Percentiles rank a stretch among this genome's conserved stretches.
Evolutionary conservation across 2,113 vertebrate species (phyloP).

Genomic region (Thunnus thynnus): DNA sequence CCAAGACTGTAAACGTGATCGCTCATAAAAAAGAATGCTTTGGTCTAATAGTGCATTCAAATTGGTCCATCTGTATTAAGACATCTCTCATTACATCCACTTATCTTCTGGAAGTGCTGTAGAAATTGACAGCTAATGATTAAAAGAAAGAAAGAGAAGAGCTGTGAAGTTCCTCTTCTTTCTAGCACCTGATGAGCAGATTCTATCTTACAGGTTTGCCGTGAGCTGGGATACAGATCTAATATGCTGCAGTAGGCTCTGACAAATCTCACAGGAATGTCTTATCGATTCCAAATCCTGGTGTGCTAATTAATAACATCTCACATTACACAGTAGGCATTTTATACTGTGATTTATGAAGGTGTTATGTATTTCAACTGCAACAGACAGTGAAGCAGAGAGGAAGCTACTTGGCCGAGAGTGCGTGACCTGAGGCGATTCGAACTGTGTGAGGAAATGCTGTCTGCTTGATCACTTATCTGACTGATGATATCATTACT

Average conservation of each 20-base stretch:
- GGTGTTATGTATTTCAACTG: constrained; percentile 44
- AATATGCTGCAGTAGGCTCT: constrained; percentile 63
- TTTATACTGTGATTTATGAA: constrained; percentile 61
- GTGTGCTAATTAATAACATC: constrained; percentile 68
- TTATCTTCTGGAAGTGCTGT: background rate
- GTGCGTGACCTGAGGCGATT: constrained; percentile 46
- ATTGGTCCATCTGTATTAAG: background rate
- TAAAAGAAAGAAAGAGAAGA: background rate
- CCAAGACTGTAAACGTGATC: too few species aligned
- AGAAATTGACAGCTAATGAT: background rate
- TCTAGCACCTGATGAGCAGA: constrained; percentile 2
- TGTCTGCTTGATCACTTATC: constrained; percentile 32
- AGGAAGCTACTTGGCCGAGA: constrained; percentile 41
- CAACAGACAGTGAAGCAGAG: constrained; percentile 16
- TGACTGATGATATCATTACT: constrained; percentile 33
- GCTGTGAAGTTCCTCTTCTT: background rate
- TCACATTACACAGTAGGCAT: constrained; percentile 49
- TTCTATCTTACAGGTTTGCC: constrained; percentile 15
- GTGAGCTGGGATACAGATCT: constrained; percentile 30
- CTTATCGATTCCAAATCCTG: constrained; percentile 57
- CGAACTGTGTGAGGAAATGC: constrained; percentile 27
- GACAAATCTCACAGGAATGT: constrained; percentile 68
- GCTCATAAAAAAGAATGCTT: too few species aligned
- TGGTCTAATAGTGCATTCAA: too few species aligned
- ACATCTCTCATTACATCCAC: background rate